A percentile compares a stretch with the other conserved stretches of the same genome.
Conservation (phyloP, 2,113 vertebrate genomes). For the Engystomops pustulosus region DNA sequence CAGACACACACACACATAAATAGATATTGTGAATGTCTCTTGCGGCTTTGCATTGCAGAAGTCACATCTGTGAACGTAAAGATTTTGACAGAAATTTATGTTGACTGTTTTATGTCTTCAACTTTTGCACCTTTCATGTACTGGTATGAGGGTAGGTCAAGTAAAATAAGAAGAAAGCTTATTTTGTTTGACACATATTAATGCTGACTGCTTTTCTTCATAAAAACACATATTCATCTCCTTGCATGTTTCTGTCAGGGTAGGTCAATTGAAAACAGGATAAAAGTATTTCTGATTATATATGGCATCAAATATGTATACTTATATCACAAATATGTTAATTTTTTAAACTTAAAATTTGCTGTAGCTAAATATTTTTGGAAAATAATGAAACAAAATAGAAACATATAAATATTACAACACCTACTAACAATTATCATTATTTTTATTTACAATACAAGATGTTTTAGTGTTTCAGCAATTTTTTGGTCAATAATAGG, state of each 20-base stretch:
- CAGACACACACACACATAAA: too few species aligned
- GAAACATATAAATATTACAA: not conserved
- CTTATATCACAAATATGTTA: not conserved
- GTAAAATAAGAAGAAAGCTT: constrained; percentile 28
- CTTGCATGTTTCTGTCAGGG: constrained; percentile 39
- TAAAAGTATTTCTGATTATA: not conserved
- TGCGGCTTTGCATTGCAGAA: not conserved
- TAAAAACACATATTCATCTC: constrained; percentile 37
- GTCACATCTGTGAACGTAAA: constrained; percentile 15
- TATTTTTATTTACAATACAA: too few species aligned
- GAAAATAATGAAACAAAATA: too few species aligned
- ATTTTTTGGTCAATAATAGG: too few species aligned
- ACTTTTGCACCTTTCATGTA: constrained; percentile 34
- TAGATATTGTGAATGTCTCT: not conserved
- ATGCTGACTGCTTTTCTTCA: constrained; percentile 43
- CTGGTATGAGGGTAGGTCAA: constrained; percentile 56
- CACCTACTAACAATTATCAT: too few species aligned
- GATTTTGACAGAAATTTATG: constrained; percentile 40
- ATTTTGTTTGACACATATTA: constrained; percentile 48
- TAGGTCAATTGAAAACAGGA: constrained; percentile 35
- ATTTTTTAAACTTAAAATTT: not conserved
- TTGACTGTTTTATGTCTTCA: constrained; percentile 48
- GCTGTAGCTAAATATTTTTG: too few species aligned
- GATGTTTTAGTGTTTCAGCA: too few species aligned
- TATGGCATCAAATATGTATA: not conserved